A percentile compares a stretch with the other conserved stretches of the same genome.
phyloP scores from a whole-genome alignment of 2,113 vertebrate genomes.

The Hipposideros armiger region DNA sequence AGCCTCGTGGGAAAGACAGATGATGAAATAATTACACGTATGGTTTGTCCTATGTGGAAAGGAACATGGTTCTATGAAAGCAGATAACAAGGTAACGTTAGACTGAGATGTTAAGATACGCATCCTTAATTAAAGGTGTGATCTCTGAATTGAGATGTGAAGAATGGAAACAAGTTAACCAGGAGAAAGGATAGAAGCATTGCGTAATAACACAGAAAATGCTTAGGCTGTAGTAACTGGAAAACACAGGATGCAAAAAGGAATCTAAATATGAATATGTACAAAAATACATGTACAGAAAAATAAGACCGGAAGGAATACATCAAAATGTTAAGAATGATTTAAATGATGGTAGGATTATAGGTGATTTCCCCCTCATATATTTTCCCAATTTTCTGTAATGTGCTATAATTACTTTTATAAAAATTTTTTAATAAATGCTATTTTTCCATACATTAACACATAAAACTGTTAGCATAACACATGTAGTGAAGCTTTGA shows the following conservation, averaged over 20 bases:
- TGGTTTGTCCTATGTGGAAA: neutral
- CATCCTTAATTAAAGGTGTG: neutral
- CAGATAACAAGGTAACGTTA: neutral
- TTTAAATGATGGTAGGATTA: neutral
- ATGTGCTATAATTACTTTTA: conserved; percentile 15
- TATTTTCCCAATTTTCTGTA: neutral
- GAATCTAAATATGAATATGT: neutral
- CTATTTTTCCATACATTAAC: conserved; percentile 15
- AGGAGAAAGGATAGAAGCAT: neutral
- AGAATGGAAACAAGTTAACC: neutral
- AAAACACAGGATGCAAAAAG: neutral
- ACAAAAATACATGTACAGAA: neutral
- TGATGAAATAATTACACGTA: neutral
- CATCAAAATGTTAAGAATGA: neutral
- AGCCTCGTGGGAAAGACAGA: neutral
- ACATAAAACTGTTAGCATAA: neutral
- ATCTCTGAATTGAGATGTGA: neutral
- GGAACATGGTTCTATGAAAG: neutral
- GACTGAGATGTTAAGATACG: neutral
- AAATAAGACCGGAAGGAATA: neutral
- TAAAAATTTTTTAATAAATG: neutral
- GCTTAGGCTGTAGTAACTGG: neutral
- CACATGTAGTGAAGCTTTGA: neutral
- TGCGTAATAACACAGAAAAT: neutral
- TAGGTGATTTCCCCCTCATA: neutral